phyloP scores from a whole-genome alignment of 2,113 vertebrate species.

The Talpa occidentalis region DNA sequence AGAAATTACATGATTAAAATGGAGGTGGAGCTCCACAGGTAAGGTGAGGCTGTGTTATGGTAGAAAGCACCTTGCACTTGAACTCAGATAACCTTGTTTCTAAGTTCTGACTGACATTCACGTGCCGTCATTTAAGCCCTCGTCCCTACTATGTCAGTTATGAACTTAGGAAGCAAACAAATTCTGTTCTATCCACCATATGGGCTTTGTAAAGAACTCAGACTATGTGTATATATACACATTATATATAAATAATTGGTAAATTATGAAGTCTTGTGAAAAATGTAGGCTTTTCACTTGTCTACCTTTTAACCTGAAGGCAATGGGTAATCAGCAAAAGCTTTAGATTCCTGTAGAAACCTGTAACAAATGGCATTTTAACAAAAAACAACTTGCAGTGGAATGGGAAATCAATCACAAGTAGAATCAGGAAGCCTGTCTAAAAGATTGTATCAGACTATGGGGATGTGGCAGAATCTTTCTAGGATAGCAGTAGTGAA shows the following conservation, averaged over 20 bases:
- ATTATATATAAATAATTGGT: not conserved
- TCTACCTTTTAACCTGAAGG: not conserved
- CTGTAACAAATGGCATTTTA: not conserved
- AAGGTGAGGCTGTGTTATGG: not conserved
- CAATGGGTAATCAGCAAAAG: not conserved
- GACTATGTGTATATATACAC: too few relatives aligned
- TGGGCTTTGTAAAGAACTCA: not conserved
- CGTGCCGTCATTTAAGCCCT: not conserved
- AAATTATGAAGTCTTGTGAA: not conserved
- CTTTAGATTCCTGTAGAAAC: not conserved
- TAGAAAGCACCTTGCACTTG: not conserved
- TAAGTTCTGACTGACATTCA: not conserved
- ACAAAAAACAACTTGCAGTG: not conserved
- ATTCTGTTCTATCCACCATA: not conserved
- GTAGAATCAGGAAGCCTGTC: not conserved
- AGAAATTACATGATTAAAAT: not conserved
- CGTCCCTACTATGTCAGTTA: not conserved
- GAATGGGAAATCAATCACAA: not conserved
- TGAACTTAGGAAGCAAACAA: not conserved
- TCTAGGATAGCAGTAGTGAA: not conserved
- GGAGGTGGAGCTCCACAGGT: not conserved
- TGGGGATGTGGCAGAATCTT: not conserved
- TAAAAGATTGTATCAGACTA: not conserved
- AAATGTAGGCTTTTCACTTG: not conserved
- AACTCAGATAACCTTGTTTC: not conserved